Percentiles rank a stretch among this genome's conserved stretches.
Conservation (phyloP, 2,113 vertebrate species). For the Amblyornis subalaris region DNA sequence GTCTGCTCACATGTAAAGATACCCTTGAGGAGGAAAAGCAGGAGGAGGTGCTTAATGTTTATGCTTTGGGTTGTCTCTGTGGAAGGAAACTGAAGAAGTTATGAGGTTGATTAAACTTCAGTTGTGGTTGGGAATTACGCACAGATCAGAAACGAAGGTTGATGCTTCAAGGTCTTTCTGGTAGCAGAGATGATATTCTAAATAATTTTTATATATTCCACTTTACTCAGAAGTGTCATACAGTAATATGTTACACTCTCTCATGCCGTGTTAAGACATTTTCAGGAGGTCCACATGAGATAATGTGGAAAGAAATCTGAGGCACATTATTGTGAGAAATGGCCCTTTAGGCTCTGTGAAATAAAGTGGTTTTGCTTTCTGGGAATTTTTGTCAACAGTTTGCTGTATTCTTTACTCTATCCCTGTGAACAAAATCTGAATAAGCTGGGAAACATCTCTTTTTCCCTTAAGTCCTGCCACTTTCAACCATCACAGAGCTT, state of each 20-base stretch:
- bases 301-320: neutral
- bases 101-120: conserved; percentile 59
- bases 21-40: conserved; percentile 45
- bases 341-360: neutral
- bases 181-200: neutral
- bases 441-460: neutral
- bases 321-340: neutral
- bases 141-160: conserved; percentile 28
- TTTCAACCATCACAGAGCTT: neutral
- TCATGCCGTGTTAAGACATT: neutral
- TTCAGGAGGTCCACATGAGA: neutral
- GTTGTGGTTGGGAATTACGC: conserved; percentile 49
- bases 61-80: conserved; percentile 44
- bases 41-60: conserved; percentile 65
- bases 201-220: conserved; percentile 11
- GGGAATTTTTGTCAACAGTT: neutral
- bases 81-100: conserved; percentile 51
- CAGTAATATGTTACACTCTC: neutral
- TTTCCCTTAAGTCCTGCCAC: neutral
- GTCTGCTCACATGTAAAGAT: conserved; percentile 50
- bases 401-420: neutral
- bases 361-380: neutral
- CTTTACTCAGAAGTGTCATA: neutral
- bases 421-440: neutral
- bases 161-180: conserved; percentile 17